Evolutionary conservation across 2,113 vertebrate species (phyloP), one percentile per base, ranked within the genome.

Genomic region (Apeltes quadracus): DNA sequence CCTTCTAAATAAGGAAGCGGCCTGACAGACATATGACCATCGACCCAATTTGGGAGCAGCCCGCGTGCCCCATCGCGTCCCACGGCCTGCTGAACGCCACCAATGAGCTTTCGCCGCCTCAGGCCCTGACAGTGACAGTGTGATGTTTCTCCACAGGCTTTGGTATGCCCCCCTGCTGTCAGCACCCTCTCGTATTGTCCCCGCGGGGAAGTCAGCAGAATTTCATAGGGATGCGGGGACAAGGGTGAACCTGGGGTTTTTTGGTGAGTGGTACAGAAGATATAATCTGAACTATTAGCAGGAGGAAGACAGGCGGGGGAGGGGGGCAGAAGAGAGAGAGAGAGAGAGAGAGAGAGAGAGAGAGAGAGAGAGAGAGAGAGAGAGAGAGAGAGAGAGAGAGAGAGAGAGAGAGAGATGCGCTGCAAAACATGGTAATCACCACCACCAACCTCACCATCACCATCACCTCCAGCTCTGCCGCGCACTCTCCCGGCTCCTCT

Each of bases 1-100:
- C 93, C 76, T 91, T 95, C 94, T 96, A 96, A 96, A 96, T 96
- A 96, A 96, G 94, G 94, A 94, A 95, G 89, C 89, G 51, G 82
- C 85, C 75, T 72, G 85, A 87, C 89, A 90, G 92, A 92, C 93
- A 90, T 92, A 93, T 84, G 84, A 91, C 90, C 91, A 87, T 81
- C 89, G 32, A 79, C 89, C 93, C 94, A 91, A 91, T 94, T 95
- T 94, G 94, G 94, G 89, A 91, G 89, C 92, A 88, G 88, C 85
- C 83, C 78, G 78, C 79, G 85, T 81, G 87, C 85, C 71, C 90
- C 87, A 84, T 91, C 83, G 88, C 65, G 81, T 81, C 83, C 86
- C 62, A 23, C 70, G 79, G 77, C 77, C 83, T 59, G 7, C 86
- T 64, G 69, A 78, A 56, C 73, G 75, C 82, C 81, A 78, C 90